Conservation (phyloP, 1,140 invertebrate genomes). For the Nebria ingens region DNA sequence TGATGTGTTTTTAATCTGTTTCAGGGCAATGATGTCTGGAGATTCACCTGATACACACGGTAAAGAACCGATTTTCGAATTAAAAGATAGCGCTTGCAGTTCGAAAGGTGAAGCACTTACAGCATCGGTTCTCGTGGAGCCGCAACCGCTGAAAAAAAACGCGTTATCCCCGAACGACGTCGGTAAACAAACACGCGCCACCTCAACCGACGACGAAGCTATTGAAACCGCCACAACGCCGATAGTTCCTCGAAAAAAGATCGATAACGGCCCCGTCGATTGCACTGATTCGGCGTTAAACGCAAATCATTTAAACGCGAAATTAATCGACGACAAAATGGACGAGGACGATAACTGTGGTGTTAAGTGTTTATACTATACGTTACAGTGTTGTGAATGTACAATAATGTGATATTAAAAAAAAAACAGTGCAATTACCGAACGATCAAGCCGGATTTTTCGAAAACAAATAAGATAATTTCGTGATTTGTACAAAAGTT, state of each 20-base stretch:
- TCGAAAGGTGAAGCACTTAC: neutral
- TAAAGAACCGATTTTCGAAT: slow-evolving; percentile 10
- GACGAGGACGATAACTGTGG: slow-evolving; percentile 34
- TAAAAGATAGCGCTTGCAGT: slow-evolving; percentile 11
- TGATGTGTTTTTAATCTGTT: too few relatives aligned
- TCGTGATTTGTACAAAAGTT: too few relatives aligned
- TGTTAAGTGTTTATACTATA: slow-evolving; percentile 37
- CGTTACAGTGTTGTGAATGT: slow-evolving; percentile 37
- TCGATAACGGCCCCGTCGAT: neutral
- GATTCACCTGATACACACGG: slow-evolving; percentile 12
- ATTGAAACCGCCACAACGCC: slow-evolving; percentile 4
- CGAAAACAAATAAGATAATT: too few relatives aligned
- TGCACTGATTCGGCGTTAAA: slow-evolving; percentile 8
- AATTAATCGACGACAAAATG: slow-evolving; percentile 12
- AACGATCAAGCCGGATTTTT: too few relatives aligned
- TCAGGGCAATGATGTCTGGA: slow-evolving; percentile 15
- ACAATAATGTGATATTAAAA: slow-evolving; percentile 32
- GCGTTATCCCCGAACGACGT: neutral
- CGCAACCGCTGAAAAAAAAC: neutral
- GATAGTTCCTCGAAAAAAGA: neutral
- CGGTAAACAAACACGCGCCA: neutral
- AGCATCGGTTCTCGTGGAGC: slow-evolving; percentile 13
- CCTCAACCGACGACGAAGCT: neutral
- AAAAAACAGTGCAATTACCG: slow-evolving; percentile 5
- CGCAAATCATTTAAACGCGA: slow-evolving; percentile 3